A percentile compares a stretch with the other conserved stretches of the same genome.
These are phyloP conservation scores for Scelioninae gen. 1 DNA, from an alignment of 2,888 invertebrate species.

Conservation along the genomic window DNA sequence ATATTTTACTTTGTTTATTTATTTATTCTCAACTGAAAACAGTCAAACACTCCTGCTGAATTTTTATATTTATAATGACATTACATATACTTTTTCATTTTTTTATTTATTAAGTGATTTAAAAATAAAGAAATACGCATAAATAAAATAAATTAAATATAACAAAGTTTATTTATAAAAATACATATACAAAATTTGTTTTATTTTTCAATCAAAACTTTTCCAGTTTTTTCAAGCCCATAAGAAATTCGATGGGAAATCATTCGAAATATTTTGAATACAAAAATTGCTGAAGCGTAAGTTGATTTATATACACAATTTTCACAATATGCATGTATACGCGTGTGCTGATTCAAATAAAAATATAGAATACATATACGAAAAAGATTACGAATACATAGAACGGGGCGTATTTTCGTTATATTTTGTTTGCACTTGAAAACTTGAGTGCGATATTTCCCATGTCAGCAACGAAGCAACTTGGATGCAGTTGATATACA, in stretches of 20 bases:
- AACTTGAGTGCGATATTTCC: constrained; percentile 63
- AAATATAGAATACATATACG: constrained; percentile 38
- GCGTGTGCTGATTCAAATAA: constrained; percentile 40
- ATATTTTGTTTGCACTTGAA: constrained; percentile 60
- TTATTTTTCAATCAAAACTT: background rate
- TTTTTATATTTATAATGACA: too few species aligned
- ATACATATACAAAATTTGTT: too few species aligned
- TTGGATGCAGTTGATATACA: constrained; percentile 62
- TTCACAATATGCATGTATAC: constrained; percentile 3
- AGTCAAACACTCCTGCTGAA: too few species aligned
- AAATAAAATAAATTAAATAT: too few species aligned
- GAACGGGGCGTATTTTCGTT: constrained; percentile 46
- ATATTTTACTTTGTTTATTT: too few species aligned
- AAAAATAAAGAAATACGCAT: too few species aligned
- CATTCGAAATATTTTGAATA: constrained; percentile 25
- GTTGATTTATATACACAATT: constrained; percentile 48
- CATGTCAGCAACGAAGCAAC: constrained; percentile 65
- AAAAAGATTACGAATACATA: constrained; percentile 54
- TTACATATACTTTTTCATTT: too few species aligned
- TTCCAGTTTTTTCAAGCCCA: constrained; percentile 4
- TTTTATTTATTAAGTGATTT: too few species aligned
- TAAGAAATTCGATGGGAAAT: constrained; percentile 25
- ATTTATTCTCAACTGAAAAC: too few species aligned
- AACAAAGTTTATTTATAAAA: too few species aligned
- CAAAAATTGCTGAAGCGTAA: constrained; percentile 18